phyloP scores from a whole-genome alignment of 2,113 vertebrate genomes.

The Phaethornis superciliosus region DNA sequence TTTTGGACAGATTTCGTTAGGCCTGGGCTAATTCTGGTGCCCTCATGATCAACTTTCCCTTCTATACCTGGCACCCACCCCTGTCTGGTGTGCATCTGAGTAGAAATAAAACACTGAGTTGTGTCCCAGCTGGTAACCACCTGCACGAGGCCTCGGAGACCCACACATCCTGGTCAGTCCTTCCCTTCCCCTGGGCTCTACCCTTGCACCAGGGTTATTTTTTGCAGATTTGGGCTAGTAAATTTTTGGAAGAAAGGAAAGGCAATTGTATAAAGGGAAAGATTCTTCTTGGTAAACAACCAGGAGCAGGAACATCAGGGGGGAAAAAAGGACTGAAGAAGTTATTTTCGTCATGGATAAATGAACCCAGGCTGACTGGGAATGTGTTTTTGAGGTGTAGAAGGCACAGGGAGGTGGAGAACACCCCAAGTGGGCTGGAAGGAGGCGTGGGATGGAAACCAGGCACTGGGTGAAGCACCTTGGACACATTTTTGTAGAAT shows the following conservation, averaged over 20 bases:
- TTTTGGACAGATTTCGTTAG: neutral
- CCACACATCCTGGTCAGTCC: accelerated
- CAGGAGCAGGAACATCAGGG: no score
- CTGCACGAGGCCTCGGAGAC: neutral
- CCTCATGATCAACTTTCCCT: neutral
- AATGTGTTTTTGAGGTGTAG: accelerated
- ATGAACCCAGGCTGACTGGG: neutral
- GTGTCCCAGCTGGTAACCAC: neutral
- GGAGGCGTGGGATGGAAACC: neutral
- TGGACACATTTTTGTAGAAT: accelerated
- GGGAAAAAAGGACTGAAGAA: neutral
- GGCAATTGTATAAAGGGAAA: accelerated
- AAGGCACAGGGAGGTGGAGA: neutral
- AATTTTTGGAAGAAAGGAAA: neutral
- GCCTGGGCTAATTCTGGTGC: neutral
- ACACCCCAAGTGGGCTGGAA: neutral
- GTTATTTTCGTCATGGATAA: accelerated
- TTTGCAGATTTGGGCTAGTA: neutral
- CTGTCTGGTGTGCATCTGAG: neutral
- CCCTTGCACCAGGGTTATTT: accelerated
- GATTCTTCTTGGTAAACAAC: neutral
- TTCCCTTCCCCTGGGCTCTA: neutral
- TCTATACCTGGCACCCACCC: accelerated
- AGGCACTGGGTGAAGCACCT: accelerated
- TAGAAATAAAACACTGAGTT: neutral